phyloP scores from a whole-genome alignment of 2,797 vertebrate species.

The Pempheris klunzingeri region DNA sequence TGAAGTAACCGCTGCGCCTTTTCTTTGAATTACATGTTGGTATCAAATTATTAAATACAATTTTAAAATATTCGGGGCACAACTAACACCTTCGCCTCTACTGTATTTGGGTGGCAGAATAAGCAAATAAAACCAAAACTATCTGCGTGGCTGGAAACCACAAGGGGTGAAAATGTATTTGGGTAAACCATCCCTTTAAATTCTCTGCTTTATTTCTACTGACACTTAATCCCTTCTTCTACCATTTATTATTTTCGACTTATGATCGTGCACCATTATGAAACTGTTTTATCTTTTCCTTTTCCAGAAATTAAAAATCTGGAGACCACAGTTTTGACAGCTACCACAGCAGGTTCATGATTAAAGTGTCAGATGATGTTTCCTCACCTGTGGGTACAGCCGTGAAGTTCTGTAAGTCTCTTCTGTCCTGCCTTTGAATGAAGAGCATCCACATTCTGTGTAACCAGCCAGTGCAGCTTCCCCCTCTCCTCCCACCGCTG shows the following conservation, averaged over 20 bases:
- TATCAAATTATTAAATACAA: neutral
- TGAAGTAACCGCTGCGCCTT: neutral
- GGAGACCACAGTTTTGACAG: neutral
- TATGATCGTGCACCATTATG: neutral
- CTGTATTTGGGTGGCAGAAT: neutral
- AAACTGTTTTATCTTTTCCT: neutral
- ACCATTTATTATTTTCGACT: too few relatives aligned
- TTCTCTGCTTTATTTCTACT: neutral
- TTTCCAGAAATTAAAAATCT: neutral
- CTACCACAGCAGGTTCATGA: neutral
- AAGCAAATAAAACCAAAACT: neutral
- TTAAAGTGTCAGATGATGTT: neutral
- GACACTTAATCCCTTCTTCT: neutral
- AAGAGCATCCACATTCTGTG: slow-evolving; percentile 96
- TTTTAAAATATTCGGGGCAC: neutral
- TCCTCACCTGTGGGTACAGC: slow-evolving; percentile 92
- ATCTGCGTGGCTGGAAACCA: neutral
- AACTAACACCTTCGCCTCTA: neutral
- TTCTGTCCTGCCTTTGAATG: slow-evolving; percentile 92
- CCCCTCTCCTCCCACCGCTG: slow-evolving; percentile 89
- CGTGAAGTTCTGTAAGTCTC: slow-evolving; percentile 93
- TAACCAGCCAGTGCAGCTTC: slow-evolving; percentile 96
- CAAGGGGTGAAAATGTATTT: neutral
- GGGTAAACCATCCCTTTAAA: neutral
- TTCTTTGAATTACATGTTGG: neutral